Conservation (phyloP, 2,888 invertebrate genomes). For the Hydraecia micacea region DNA sequence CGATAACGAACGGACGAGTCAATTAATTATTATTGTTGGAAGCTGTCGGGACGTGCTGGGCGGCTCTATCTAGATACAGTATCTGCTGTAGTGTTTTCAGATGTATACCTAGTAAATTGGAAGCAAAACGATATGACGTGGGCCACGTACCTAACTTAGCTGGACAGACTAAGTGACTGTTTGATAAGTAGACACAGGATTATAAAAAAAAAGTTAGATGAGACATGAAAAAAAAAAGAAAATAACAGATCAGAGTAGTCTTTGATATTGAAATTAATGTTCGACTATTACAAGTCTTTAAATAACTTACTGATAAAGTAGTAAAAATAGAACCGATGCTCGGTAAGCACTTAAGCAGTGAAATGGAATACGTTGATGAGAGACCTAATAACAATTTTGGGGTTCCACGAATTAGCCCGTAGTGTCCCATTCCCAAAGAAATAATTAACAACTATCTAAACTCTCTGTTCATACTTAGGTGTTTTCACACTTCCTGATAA, state of each 20-base stretch:
- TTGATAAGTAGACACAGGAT: slow-evolving; percentile 25
- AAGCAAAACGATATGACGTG: slow-evolving; percentile 47
- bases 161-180: slow-evolving; percentile 13
- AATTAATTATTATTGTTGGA: slow-evolving; percentile 90
- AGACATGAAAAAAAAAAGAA: not conserved
- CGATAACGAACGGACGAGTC: slow-evolving; percentile 91
- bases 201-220: not conserved
- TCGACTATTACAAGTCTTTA: not conserved
- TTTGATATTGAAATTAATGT: slow-evolving; percentile 16
- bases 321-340: not conserved
- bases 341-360: not conserved
- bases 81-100: slow-evolving; percentile 73
- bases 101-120: slow-evolving; percentile 59
- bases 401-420: not conserved
- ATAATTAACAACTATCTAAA: not conserved
- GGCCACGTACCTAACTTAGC: slow-evolving; percentile 11
- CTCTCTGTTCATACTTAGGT: not conserved
- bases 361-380: not conserved
- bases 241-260: not conserved
- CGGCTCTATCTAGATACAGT: slow-evolving; percentile 81
- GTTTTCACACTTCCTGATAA: not conserved
- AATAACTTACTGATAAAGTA: not conserved
- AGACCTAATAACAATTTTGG: not conserved
- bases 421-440: not conserved
- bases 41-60: slow-evolving; percentile 86